phyloP scores from a whole-genome alignment of 2,797 vertebrate species.

The Nannoperca australis region DNA sequence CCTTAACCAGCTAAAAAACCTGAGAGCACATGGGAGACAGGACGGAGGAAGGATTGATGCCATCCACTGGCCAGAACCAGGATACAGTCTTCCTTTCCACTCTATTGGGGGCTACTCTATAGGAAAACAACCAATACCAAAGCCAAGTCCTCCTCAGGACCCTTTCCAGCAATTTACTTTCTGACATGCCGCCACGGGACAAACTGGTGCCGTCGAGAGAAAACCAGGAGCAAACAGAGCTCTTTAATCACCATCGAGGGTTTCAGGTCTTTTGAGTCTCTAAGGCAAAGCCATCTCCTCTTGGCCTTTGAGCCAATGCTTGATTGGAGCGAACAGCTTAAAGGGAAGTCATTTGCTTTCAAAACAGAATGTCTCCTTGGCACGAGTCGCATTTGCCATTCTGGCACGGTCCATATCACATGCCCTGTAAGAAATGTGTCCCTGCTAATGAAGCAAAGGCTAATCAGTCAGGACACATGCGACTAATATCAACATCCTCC shows the following conservation, averaged over 20 bases:
- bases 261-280: constrained; percentile 55
- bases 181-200: constrained; percentile 58
- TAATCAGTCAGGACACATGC: constrained; percentile 49
- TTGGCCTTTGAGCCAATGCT: constrained; percentile 47
- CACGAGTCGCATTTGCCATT: constrained; percentile 53
- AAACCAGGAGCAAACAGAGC: constrained; percentile 55
- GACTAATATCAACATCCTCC: constrained; percentile 42
- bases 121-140: constrained; percentile 55
- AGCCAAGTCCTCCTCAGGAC: constrained; percentile 59
- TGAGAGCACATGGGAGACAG: constrained; percentile 49
- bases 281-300: constrained; percentile 55
- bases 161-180: constrained; percentile 57
- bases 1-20: constrained; percentile 55
- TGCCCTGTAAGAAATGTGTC: constrained; percentile 43
- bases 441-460: constrained; percentile 39
- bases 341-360: constrained; percentile 54
- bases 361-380: constrained; percentile 61
- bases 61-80: constrained; percentile 43
- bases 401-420: constrained; percentile 49
- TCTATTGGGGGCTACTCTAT: constrained; percentile 44
- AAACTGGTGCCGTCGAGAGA: constrained; percentile 56
- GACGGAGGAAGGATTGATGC: constrained; percentile 53
- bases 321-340: constrained; percentile 71
- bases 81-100: constrained; percentile 56
- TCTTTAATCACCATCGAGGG: constrained; percentile 68